Base-by-base conservation (phyloP, 1,140 invertebrate genomes). In the Paralvinella palmiformis region DNA sequence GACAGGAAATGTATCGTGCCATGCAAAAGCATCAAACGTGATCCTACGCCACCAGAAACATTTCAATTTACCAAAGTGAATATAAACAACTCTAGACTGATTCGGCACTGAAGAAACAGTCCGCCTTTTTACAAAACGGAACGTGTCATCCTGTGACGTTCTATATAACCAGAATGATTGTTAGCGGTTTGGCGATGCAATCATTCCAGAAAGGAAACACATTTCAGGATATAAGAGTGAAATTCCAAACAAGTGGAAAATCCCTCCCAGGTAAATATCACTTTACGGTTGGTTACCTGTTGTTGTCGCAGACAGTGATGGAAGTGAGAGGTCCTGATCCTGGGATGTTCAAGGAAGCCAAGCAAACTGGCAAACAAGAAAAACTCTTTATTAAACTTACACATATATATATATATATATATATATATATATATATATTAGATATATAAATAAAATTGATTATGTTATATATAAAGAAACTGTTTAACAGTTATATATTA, bases 281-380 rank as follows among this genome's bases (percentile, higher is more conserved):
- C 3, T 52, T 27, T 52, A 52, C 48, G 2, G 31, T n/a, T n/a
- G n/a, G n/a, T n/a, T n/a, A 52, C 48, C 48, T 52, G 48, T 29
- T 29, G n/a, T 60, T 36, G 44, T 37, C 35, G 24, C 27, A 27
- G 15, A 45, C 20, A 4, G 58, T 36, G 13, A 60, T 60, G 17
- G 58, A 0, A 27, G 58, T 60, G 24, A 60, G 58, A 2, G 58
- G 58, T 29, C 58, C 58, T 7, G 58, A 60, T 22, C 58, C 58
- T 7, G 58, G 36, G 22, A 60, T 5, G 22, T 32, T 24, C 35
- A 31, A 4, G 13, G 15, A 22, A 29, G n/a, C 35, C 7, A 57
- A 3, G 35, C 55, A 57, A 7, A 32, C 55, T 57, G 33, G 22
- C 29, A 57, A 33, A 57, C 27, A 56, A 27, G 35, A 15, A 31